Conservation (phyloP, 2,797 vertebrate species). For the Psittacula derbiana region DNA sequence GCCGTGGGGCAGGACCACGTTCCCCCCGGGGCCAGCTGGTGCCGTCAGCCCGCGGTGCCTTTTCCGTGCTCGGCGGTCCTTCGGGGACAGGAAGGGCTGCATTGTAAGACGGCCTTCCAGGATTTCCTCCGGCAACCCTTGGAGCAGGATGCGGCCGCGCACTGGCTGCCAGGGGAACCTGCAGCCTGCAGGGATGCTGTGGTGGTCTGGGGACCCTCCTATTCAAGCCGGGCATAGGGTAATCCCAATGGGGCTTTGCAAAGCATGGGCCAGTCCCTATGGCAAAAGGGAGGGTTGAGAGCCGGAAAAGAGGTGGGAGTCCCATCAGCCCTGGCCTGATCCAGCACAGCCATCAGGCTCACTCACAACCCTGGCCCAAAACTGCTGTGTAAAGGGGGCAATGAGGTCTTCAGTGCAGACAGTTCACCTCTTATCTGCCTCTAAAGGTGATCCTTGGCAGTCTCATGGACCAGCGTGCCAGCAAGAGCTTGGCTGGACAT, state of each 20-base stretch:
- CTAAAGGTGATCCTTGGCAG: background rate
- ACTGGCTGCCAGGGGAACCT: background rate
- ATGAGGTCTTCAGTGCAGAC: fast-evolving
- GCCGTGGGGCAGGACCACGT: background rate
- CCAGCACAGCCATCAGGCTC: background rate
- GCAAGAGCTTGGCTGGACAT: fast-evolving
- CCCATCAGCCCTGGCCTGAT: too few relatives aligned
- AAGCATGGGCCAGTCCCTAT: background rate
- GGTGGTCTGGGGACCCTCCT: background rate
- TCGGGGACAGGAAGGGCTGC: constrained; percentile 42
- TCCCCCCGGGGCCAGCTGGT: background rate
- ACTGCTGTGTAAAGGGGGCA: too few relatives aligned
- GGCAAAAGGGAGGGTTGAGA: background rate
- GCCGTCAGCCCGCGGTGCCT: constrained; percentile 4
- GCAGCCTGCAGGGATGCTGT: background rate
- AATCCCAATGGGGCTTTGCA: background rate
- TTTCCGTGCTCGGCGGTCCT: constrained; percentile 29
- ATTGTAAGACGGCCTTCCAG: constrained; percentile 60
- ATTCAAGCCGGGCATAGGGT: background rate
- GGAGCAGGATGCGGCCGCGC: constrained; percentile 1
- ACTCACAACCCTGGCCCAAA: background rate
- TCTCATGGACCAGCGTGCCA: background rate
- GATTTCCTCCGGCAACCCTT: constrained; percentile 44
- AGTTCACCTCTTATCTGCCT: background rate
- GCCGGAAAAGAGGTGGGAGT: fast-evolving